A percentile compares a stretch with the other conserved stretches of the same genome.
Evolutionary conservation across 1,140 invertebrate species (phyloP).

Genomic region (Zaprionus capensis): DNA sequence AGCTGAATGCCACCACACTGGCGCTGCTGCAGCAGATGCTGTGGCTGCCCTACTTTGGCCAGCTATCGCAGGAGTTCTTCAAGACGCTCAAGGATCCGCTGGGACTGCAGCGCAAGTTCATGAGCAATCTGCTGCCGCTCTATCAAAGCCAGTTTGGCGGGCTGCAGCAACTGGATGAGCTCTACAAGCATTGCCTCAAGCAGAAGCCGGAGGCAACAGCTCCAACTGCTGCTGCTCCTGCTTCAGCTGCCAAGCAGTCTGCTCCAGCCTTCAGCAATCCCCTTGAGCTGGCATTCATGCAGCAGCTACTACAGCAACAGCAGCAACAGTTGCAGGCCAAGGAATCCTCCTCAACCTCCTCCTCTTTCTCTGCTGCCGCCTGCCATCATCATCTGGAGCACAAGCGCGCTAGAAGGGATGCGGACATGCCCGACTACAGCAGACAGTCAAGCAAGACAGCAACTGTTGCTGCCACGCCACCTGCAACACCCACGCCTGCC

Average conservation of each 20-base stretch:
- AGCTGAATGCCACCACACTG: conserved; percentile 88
- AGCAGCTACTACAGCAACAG: conserved; percentile 85
- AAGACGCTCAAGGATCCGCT: conserved; percentile 85
- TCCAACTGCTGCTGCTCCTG: neutral
- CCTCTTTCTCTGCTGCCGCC: no score
- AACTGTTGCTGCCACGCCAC: conserved; percentile 13
- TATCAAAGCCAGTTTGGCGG: conserved; percentile 74
- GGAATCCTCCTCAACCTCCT: conserved; percentile 5
- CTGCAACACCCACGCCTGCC: conserved; percentile 27
- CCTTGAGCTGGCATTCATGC: conserved; percentile 88
- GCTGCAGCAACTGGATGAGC: conserved; percentile 72
- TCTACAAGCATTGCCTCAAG: conserved; percentile 76
- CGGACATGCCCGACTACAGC: conserved; percentile 49
- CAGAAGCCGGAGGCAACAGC: conserved; percentile 55
- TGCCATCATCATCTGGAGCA: conserved; percentile 61
- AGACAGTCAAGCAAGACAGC: conserved; percentile 32
- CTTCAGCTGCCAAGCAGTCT: conserved; percentile 12
- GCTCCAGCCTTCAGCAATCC: conserved; percentile 85
- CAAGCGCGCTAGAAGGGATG: conserved; percentile 62
- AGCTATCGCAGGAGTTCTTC: conserved; percentile 86
- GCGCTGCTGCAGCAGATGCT: conserved; percentile 89
- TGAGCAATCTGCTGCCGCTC: conserved; percentile 65
- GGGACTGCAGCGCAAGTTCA: conserved; percentile 67
- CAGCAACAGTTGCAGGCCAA: conserved; percentile 52
- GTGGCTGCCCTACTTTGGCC: conserved; percentile 89